Evolutionary conservation across 2,113 vertebrate genomes (phyloP).

Genomic region (Miniopterus natalensis): DNA sequence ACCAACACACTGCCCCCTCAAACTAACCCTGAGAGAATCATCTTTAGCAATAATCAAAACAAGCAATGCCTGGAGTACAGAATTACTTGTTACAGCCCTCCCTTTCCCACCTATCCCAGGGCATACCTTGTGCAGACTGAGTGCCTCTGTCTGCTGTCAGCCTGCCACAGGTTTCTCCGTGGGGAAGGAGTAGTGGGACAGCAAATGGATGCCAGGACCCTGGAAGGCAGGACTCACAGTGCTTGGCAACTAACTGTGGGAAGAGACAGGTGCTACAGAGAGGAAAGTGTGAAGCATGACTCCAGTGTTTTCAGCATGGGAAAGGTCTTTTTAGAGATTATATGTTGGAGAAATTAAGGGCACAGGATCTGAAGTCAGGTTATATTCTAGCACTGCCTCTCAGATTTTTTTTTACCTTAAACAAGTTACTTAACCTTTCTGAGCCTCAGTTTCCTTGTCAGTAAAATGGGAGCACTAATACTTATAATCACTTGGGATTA

Average conservation of each 20-base stretch:
- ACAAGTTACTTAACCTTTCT: constrained; percentile 30
- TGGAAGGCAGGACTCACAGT: not conserved
- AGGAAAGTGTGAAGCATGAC: not conserved
- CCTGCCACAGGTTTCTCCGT: not conserved
- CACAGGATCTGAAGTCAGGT: not conserved
- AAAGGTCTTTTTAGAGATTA: not conserved
- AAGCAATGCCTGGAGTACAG: not conserved
- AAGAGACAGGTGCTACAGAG: not conserved
- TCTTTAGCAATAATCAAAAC: not conserved
- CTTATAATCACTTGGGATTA: not conserved
- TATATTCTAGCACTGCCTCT: not conserved
- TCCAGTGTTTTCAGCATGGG: not conserved
- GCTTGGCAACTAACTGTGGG: not conserved
- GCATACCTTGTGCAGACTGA: not conserved
- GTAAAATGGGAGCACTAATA: constrained; percentile 18
- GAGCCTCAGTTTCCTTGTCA: not conserved
- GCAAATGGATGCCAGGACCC: not conserved
- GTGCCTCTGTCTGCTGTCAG: not conserved
- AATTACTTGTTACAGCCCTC: not conserved
- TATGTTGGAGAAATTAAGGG: not conserved
- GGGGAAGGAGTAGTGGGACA: not conserved
- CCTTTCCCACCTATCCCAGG: not conserved
- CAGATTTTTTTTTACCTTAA: constrained; percentile 10
- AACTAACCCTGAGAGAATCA: not conserved
- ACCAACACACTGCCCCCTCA: not conserved